phyloP scores from a whole-genome alignment of 2,888 invertebrate genomes.

The Sesia bembeciformis region DNA sequence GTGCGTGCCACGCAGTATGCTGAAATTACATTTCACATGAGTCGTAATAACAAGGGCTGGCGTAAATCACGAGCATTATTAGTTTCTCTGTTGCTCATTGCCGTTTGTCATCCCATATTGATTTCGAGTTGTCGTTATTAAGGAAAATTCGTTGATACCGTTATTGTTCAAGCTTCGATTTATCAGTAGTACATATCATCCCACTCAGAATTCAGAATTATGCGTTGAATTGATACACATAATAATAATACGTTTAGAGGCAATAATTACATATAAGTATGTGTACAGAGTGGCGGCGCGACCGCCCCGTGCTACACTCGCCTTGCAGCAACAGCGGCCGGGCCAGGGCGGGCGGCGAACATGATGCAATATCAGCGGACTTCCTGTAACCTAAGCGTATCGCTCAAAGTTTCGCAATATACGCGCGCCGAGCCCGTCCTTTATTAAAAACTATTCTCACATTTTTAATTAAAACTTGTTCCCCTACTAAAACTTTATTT shows the following conservation, averaged over 20 bases:
- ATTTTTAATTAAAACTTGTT: slow-evolving; percentile 75
- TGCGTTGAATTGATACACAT: too few relatives aligned
- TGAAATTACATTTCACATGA: slow-evolving; percentile 74
- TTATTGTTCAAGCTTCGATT: too few relatives aligned
- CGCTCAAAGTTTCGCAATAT: slow-evolving; percentile 73
- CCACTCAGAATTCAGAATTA: too few relatives aligned
- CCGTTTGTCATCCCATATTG: slow-evolving; percentile 64
- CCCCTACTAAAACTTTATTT: slow-evolving; percentile 74
- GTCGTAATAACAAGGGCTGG: slow-evolving; percentile 73
- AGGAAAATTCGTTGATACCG: too few relatives aligned
- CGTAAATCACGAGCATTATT: slow-evolving; percentile 73
- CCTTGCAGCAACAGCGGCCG: too few relatives aligned
- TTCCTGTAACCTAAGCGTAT: slow-evolving; percentile 68
- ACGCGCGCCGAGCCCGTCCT: slow-evolving; percentile 67
- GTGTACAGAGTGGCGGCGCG: too few relatives aligned
- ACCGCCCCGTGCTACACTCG: too few relatives aligned
- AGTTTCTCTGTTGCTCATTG: slow-evolving; percentile 63
- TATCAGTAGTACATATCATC: too few relatives aligned
- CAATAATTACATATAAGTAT: too few relatives aligned
- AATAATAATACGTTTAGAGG: too few relatives aligned
- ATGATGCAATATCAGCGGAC: slow-evolving; percentile 54
- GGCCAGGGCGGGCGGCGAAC: slow-evolving; percentile 12
- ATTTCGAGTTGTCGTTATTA: slow-evolving; percentile 16
- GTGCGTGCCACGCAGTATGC: slow-evolving; percentile 56
- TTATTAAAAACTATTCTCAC: slow-evolving; percentile 75